Evolutionary conservation across 2,888 invertebrate species (phyloP).

Genomic region (Thecophora atra): DNA sequence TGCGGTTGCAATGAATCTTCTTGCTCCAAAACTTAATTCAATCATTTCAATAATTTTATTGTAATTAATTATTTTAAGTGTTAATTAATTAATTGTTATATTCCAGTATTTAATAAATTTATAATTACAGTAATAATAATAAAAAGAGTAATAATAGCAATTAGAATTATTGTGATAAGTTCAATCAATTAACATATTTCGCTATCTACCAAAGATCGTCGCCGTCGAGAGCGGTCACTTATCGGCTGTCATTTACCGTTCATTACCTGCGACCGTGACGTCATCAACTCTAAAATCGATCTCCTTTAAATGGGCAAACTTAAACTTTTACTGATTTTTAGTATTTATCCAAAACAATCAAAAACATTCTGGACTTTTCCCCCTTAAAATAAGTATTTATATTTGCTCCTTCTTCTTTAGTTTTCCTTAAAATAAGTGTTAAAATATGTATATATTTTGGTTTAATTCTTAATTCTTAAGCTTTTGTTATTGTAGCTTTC

Average conservation of each 20-base stretch:
- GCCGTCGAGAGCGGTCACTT: neutral
- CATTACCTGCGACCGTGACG: too few relatives aligned
- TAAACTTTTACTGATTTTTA: too few relatives aligned
- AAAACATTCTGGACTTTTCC: too few relatives aligned
- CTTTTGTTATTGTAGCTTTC: slow-evolving; percentile 10
- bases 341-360: too few relatives aligned
- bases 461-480: neutral
- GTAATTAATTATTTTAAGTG: too few relatives aligned
- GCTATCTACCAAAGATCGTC: slow-evolving; percentile 51
- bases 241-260: neutral
- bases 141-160: too few relatives aligned
- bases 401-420: neutral
- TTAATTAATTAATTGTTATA: too few relatives aligned
- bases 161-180: slow-evolving; percentile 51
- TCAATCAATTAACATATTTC: slow-evolving; percentile 56
- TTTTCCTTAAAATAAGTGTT: neutral
- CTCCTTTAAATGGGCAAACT: too few relatives aligned
- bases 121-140: too few relatives aligned
- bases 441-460: neutral
- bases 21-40: slow-evolving; percentile 4
- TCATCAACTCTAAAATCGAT: too few relatives aligned
- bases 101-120: neutral
- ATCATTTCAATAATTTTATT: slow-evolving; percentile 15
- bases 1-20: slow-evolving; percentile 6
- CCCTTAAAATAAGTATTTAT: too few relatives aligned